These are phyloP conservation scores for Gallinago media DNA, from an alignment of 2,113 vertebrate genomes.

Conservation along the genomic window DNA sequence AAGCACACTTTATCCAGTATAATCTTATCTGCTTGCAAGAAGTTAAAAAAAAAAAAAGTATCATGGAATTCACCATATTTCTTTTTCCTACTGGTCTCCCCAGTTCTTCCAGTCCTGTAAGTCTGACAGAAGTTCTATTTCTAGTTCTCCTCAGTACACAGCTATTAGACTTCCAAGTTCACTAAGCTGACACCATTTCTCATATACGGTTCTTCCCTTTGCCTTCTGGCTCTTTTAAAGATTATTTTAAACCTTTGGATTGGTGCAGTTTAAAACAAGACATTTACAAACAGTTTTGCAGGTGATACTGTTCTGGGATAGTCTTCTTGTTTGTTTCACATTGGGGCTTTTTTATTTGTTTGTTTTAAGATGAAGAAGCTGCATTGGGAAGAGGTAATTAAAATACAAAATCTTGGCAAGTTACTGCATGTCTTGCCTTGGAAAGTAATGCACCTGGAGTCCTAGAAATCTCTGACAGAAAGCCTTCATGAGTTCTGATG, in stretches of 20 bases:
- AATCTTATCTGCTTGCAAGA: background rate
- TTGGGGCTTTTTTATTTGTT: background rate
- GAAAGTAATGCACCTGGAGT: fast-evolving
- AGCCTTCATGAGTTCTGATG: background rate
- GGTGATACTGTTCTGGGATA: no score
- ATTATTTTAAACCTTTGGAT: background rate
- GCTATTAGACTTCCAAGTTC: background rate
- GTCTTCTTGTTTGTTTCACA: no score
- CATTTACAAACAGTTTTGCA: background rate
- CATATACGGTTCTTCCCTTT: background rate
- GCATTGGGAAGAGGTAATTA: background rate
- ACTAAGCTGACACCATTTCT: background rate
- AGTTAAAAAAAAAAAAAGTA: no score
- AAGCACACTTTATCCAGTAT: background rate
- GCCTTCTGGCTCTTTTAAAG: background rate
- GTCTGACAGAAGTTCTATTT: background rate
- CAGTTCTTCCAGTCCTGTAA: background rate
- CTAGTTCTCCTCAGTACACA: background rate
- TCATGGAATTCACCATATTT: background rate
- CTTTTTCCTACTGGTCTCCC: background rate
- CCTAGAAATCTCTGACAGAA: fast-evolving
- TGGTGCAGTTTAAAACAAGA: background rate
- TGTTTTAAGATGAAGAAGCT: background rate
- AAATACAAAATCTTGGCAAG: background rate
- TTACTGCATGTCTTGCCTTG: background rate